Percentiles rank a stretch among this genome's conserved stretches.
These are phyloP conservation scores for Dreissena polymorpha DNA, from an alignment of 1,140 invertebrate species.

Conservation along the genomic window DNA sequence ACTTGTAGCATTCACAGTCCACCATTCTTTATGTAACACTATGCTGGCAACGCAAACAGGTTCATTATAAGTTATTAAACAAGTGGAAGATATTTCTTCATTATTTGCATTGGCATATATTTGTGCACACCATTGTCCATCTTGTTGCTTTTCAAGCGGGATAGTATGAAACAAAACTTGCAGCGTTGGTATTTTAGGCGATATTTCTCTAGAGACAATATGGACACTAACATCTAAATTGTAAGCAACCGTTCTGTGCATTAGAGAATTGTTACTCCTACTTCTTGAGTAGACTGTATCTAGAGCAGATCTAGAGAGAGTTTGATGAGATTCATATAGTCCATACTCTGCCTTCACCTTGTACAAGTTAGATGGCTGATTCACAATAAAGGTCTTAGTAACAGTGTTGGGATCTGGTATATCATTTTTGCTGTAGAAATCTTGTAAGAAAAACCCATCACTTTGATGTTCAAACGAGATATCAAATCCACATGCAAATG, in stretches of 20 bases:
- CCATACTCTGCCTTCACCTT: constrained; percentile 52
- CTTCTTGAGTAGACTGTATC: constrained; percentile 24
- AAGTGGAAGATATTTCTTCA: constrained; percentile 43
- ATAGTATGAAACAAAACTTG: constrained; percentile 50
- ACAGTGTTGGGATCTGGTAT: constrained; percentile 27
- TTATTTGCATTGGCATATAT: constrained; percentile 29
- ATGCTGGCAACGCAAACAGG: constrained; percentile 51
- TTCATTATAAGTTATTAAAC: constrained; percentile 45
- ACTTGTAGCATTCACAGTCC: constrained; percentile 35
- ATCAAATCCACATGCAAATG: constrained; percentile 10
- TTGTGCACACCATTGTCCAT: constrained; percentile 45
- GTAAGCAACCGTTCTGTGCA: constrained; percentile 41
- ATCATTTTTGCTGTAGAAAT: constrained; percentile 45
- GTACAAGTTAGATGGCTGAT: constrained; percentile 47
- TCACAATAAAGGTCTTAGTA: constrained; percentile 48
- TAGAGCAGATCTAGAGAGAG: constrained; percentile 13
- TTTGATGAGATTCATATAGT: constrained; percentile 45
- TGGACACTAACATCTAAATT: constrained; percentile 55
- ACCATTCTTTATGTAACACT: constrained; percentile 54
- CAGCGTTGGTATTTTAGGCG: constrained; percentile 49
- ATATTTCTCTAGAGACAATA: constrained; percentile 55
- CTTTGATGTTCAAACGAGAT: constrained; percentile 28
- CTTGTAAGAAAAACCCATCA: constrained; percentile 41
- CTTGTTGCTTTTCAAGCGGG: background rate
- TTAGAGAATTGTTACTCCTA: constrained; percentile 7